Conservation (phyloP, 2,113 vertebrate genomes). For the Cryptotis parvus region DNA sequence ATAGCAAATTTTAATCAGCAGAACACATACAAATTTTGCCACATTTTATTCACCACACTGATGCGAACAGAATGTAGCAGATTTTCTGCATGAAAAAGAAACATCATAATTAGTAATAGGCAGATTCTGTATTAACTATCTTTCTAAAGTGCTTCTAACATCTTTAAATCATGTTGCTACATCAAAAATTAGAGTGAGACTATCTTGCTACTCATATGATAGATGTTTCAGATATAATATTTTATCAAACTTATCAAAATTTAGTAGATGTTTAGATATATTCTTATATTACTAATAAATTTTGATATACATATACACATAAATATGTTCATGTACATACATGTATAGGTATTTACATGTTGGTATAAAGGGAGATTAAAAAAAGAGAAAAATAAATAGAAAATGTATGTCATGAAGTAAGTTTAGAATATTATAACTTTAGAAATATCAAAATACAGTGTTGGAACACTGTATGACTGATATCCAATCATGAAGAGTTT, state of each 20-base stretch:
- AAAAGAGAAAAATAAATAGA: neutral
- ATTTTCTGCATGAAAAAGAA: conserved; percentile 59
- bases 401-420: neutral
- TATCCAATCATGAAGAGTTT: too few relatives aligned
- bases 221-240: neutral
- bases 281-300: too few relatives aligned
- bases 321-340: too few relatives aligned
- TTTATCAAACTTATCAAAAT: conserved; percentile 9
- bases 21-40: conserved; percentile 66
- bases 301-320: too few relatives aligned
- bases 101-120: conserved; percentile 40
- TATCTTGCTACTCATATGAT: conserved; percentile 47
- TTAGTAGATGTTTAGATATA: too few relatives aligned
- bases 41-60: conserved; percentile 46
- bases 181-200: conserved; percentile 6
- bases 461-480: too few relatives aligned
- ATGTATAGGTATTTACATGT: too few relatives aligned
- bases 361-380: neutral
- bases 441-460: too few relatives aligned
- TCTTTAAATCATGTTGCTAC: conserved; percentile 24
- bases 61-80: conserved; percentile 52
- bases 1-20: conserved; percentile 23
- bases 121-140: conserved; percentile 40
- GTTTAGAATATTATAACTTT: neutral
- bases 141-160: conserved; percentile 41